Evolutionary conservation across 2,888 invertebrate species (phyloP).

Genomic region (Leucozona laternaria): DNA sequence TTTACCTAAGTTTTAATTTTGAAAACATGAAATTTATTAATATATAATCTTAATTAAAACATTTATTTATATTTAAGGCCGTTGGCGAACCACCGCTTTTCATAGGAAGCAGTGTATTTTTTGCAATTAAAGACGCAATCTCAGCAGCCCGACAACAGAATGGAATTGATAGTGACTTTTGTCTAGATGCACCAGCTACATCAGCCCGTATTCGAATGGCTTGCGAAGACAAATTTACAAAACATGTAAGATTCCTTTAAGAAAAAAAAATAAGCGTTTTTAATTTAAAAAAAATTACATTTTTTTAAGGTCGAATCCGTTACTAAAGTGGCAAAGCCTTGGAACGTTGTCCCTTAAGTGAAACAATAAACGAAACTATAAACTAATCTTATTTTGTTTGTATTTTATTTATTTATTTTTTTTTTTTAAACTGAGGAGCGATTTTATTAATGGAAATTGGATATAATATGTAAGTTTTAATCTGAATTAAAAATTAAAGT

Average conservation of each 20-base stretch:
- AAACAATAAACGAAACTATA: neutral
- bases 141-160: slow-evolving; percentile 90
- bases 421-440: no score
- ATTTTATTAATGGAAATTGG: no score
- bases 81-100: slow-evolving; percentile 98
- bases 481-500: no score
- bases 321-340: slow-evolving; percentile 86
- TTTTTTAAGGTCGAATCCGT: slow-evolving; percentile 85
- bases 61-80: slow-evolving; percentile 89
- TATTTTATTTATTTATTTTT: no score
- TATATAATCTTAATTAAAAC: no score
- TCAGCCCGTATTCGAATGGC: slow-evolving; percentile 95
- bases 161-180: slow-evolving; percentile 85
- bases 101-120: slow-evolving; percentile 93
- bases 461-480: no score
- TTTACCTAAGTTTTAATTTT: no score
- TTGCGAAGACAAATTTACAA: slow-evolving; percentile 92
- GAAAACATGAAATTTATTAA: no score
- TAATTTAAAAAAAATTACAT: slow-evolving; percentile 8
- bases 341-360: slow-evolving; percentile 87
- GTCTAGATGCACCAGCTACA: slow-evolving; percentile 93
- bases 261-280: neutral
- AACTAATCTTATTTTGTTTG: no score
- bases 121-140: slow-evolving; percentile 95
- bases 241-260: slow-evolving; percentile 86